Evolutionary conservation across 2,888 invertebrate genomes (phyloP).

Genomic region (Dasypogon diadema): DNA sequence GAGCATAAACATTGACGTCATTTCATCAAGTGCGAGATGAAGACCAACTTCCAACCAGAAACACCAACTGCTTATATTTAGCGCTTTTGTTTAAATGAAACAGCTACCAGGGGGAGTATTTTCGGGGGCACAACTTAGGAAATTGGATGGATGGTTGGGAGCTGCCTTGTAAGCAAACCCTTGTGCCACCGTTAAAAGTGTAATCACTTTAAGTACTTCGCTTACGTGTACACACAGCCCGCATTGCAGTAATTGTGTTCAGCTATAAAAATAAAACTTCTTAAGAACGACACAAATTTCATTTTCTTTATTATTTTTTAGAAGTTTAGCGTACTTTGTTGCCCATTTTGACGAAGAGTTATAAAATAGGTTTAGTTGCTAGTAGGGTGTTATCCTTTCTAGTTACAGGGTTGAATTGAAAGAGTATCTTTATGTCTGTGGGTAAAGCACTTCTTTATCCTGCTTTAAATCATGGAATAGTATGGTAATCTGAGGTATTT

Average conservation of each 20-base stretch:
- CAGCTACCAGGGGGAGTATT: neutral
- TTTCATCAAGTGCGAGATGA: conserved; percentile 1
- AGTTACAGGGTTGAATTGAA: too few relatives aligned
- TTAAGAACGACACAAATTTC: too few relatives aligned
- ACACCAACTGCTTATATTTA: neutral
- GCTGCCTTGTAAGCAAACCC: neutral
- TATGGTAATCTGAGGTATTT: too few relatives aligned
- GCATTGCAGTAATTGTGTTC: conserved; percentile 1
- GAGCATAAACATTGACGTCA: neutral
- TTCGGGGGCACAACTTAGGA: neutral
- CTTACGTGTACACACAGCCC: neutral
- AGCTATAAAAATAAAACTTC: neutral
- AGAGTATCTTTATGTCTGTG: too few relatives aligned
- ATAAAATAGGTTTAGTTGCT: too few relatives aligned
- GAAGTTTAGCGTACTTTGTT: too few relatives aligned
- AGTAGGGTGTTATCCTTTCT: too few relatives aligned
- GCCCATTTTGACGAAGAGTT: too few relatives aligned
- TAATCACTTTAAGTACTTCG: conserved; percentile 13
- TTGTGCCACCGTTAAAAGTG: conserved; percentile 4
- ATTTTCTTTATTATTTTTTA: too few relatives aligned
- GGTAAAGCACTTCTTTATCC: too few relatives aligned
- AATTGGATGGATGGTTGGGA: neutral
- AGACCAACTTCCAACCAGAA: neutral
- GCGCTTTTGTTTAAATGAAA: neutral
- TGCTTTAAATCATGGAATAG: too few relatives aligned